Percentiles rank a stretch among this genome's conserved stretches.
Conservation (phyloP, 1,140 invertebrate genomes). For the Bombus ignitus region DNA sequence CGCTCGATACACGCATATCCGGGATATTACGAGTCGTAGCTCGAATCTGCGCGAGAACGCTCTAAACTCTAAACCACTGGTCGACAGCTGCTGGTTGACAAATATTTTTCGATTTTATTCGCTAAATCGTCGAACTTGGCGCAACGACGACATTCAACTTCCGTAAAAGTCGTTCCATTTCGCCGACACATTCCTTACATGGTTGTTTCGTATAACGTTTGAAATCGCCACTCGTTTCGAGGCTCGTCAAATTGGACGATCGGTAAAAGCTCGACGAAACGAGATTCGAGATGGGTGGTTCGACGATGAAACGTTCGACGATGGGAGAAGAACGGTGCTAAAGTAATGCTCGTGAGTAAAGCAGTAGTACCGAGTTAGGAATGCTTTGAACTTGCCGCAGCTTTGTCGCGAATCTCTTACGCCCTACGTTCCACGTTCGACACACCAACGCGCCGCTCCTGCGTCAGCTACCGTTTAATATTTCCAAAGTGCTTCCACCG, state of each 20-base stretch:
- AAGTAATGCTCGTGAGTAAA: neutral
- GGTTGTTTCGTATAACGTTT: neutral
- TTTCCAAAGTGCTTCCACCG: constrained; percentile 75
- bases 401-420: constrained; percentile 74
- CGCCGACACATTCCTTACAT: neutral
- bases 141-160: neutral
- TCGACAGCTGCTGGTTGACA: constrained; percentile 67
- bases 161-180: neutral
- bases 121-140: neutral
- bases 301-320: neutral
- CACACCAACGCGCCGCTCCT: neutral
- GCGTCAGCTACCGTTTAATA: constrained; percentile 70
- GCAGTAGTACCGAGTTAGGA: constrained; percentile 23
- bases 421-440: constrained; percentile 56
- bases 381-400: constrained; percentile 75
- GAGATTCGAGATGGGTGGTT: constrained; percentile 7
- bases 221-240: neutral
- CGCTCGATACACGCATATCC: constrained; percentile 73
- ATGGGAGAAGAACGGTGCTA: neutral
- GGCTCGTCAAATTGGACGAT: neutral
- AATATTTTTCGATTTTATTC: neutral
- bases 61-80: constrained; percentile 26
- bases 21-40: constrained; percentile 56
- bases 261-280: constrained; percentile 1
- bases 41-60: constrained; percentile 27